Percentiles rank a stretch among this genome's conserved stretches.
Evolutionary conservation across 2,888 invertebrate genomes (phyloP).

Genomic region (Agrotis exclamationis): DNA sequence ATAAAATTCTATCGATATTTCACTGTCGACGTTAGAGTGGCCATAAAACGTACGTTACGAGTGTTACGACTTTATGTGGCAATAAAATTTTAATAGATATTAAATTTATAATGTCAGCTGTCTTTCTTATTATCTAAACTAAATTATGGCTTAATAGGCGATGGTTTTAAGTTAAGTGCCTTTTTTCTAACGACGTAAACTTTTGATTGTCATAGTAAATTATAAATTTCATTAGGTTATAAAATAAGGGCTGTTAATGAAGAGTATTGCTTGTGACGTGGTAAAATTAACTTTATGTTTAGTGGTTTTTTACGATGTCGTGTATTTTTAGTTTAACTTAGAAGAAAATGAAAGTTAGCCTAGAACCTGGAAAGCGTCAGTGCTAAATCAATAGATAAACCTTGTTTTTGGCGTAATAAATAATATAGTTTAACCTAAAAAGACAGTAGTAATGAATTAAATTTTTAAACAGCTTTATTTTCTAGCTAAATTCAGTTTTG

Average conservation of each 20-base stretch:
- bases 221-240: slow-evolving; percentile 48
- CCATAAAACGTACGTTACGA: slow-evolving; percentile 66
- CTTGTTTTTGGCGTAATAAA: too few relatives aligned
- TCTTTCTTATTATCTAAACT: slow-evolving; percentile 60
- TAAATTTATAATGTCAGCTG: slow-evolving; percentile 68
- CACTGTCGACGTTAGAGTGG: slow-evolving; percentile 60
- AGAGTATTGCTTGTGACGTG: slow-evolving; percentile 27
- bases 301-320: slow-evolving; percentile 1
- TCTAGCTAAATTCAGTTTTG: too few relatives aligned
- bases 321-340: neutral
- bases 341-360: neutral
- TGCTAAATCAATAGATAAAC: too few relatives aligned
- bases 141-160: slow-evolving; percentile 61
- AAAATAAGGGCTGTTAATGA: slow-evolving; percentile 23
- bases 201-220: slow-evolving; percentile 55
- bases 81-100: slow-evolving; percentile 66
- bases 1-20: slow-evolving; percentile 71
- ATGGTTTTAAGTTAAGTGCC: slow-evolving; percentile 40
- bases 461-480: too few relatives aligned
- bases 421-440: too few relatives aligned
- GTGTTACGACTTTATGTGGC: slow-evolving; percentile 64
- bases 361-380: neutral
- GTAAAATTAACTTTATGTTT: slow-evolving; percentile 18
- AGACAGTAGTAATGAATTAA: too few relatives aligned
- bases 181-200: slow-evolving; percentile 58